Base-by-base conservation (phyloP, 2,113 vertebrate genomes). In the Pseudopodoces humilis region DNA sequence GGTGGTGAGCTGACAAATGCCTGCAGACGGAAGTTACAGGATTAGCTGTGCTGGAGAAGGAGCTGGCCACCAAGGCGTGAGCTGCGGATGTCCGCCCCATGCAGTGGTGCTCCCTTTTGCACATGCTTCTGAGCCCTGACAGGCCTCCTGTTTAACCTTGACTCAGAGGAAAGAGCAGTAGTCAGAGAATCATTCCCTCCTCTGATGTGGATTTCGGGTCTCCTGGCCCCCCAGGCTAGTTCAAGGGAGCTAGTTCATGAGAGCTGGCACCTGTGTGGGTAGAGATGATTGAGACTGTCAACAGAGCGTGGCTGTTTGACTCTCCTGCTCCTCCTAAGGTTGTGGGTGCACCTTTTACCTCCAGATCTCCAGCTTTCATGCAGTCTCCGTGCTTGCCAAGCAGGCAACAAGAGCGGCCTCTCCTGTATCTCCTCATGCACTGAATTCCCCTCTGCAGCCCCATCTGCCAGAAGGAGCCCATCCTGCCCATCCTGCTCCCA, bases 11-110 rank as follows among this genome's bases (percentile, higher is more conserved):
- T 83, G 55, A 41, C 52, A 53, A 58, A 86, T 39, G 46, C 47
- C 37, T 21, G 50, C 43, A 62, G 72, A 31, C 0, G 0, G 63
- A 53, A 80, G 80, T 46, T 13, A 16, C 3, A 23, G 68, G 24
- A 44, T 86, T 77, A 80, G 53, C 27, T 46, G 56, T 25, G 16
- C 68, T 27, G 43, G 33, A 78, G 44, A 59, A 35, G 72, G 52
- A 67, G 49, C 47, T 44, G 90, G 28, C 37, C 49, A 65, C 53
- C 44, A 49, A 52, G 39, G 37, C 0, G 0, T 28, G 62, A 89
- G 53, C 28, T 43, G 43, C 0, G 0, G n/a, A 28, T 43, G 15
- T 56, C 41, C 0, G 0, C 60, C 74, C 18, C 35, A 16, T 41
- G 25, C 3, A 30, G 19, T 7, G 30, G 7, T 43, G 20, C 35